Evolutionary conservation across 2,888 invertebrate species (phyloP), one percentile per base, ranked within the genome.

Genomic region (Empis stercorea): DNA sequence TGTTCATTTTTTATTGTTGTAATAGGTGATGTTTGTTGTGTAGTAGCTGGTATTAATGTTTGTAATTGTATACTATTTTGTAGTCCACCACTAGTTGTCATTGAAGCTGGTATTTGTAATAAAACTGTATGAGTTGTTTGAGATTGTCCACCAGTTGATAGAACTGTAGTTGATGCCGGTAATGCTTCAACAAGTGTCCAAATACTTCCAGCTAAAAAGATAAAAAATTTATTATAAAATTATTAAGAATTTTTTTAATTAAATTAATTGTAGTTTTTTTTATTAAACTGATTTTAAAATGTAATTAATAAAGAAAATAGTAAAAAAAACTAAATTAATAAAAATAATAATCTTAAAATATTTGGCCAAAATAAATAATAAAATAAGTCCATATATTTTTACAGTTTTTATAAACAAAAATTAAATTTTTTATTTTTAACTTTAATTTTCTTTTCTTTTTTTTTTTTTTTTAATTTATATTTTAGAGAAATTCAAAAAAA

Each of bases 161-260:
- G 32, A 27, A 52, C 42, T 7, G 44, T n/a, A 10, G 51, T 51
- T 13, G 51, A 48, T 20, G 47, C 30, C 2, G 50, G 47, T n/a
- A 51, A 41, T 43, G 45, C 64, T 27, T 62, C 62, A 27, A 40
- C 40, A 20, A 40, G 20, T 9, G 40, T 40, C 40, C 40, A 40
- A 23, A 40, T 40, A 14, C 40, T 40, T 23, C 14, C 20, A 14
- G n/a, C 40, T 40, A 40, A 40, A 40, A 40, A 40, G n/a, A 10
- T 1, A 23, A 40, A 9, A n/a, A 14, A 13, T 13, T 32, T 34
- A 34, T 34, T 34, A n/a, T n/a, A 34, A n/a, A 34, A n/a, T 2
- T 34, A 34, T 34, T 34, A 34, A 7, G 7, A 2, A 34, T 4
- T 5, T 32, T 32, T 32, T 5, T 13, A 7, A 34, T 34, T 6